Conservation (phyloP, 2,888 invertebrate species). For the Agonopterix arenella region DNA sequence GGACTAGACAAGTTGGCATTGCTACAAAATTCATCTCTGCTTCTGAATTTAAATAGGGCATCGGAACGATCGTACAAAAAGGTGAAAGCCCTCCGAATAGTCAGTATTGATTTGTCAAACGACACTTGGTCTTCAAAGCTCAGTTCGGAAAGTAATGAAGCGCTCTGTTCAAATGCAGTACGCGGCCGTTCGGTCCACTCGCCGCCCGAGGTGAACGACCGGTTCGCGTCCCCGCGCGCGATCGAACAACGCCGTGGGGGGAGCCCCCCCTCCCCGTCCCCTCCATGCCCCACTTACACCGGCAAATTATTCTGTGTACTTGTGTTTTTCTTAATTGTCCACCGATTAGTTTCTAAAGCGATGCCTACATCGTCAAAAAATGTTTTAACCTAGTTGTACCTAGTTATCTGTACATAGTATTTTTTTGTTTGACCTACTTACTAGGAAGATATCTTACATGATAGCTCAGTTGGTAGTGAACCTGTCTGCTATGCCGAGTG, state of each 20-base stretch:
- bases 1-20: no score
- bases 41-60: no score
- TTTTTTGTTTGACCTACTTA: no score
- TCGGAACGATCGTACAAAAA: no score
- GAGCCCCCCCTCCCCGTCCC: background rate
- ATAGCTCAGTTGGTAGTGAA: no score
- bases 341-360: conserved; percentile 1
- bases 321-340: background rate
- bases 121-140: conserved; percentile 6
- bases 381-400: background rate
- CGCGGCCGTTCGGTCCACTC: conserved; percentile 1
- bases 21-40: no score
- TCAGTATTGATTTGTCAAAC: conserved; percentile 10
- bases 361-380: background rate
- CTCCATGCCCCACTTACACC: conserved; percentile 25
- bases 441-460: no score
- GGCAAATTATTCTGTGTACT: conserved; percentile 11
- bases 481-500: no score
- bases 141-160: conserved; percentile 4
- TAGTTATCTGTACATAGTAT: no score
- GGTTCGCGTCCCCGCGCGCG: conserved; percentile 6
- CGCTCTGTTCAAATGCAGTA: conserved; percentile 3
- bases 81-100: background rate
- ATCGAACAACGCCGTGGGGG: conserved; percentile 5
- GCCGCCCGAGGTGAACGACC: conserved; percentile 8